Conservation (phyloP, 2,888 invertebrate genomes). For the Ophion ventricosus region DNA sequence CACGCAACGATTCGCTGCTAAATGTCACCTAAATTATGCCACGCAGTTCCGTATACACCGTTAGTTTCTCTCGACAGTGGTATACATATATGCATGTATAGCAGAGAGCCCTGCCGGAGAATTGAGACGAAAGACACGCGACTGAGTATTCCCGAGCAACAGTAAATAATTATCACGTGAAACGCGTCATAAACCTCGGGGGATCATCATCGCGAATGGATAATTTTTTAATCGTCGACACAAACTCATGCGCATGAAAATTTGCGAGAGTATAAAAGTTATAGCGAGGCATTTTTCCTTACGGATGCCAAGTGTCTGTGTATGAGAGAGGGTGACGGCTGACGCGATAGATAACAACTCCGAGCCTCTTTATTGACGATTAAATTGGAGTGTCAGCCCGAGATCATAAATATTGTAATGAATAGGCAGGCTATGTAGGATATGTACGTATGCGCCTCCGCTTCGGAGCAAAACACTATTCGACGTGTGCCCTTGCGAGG, state of each 20-base stretch:
- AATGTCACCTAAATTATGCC: slow-evolving; percentile 65
- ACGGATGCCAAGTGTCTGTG: slow-evolving; percentile 9
- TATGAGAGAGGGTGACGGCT: not conserved
- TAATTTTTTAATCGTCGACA: slow-evolving; percentile 67
- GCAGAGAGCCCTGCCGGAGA: slow-evolving; percentile 40
- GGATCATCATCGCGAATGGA: slow-evolving; percentile 61
- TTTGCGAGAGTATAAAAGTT: slow-evolving; percentile 20
- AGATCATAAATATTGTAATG: slow-evolving; percentile 64
- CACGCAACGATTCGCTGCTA: slow-evolving; percentile 45
- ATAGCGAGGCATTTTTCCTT: slow-evolving; percentile 18
- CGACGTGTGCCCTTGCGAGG: slow-evolving; percentile 46
- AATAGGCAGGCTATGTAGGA: slow-evolving; percentile 43
- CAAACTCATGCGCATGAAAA: slow-evolving; percentile 30
- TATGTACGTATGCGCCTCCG: not conserved
- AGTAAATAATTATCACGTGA: slow-evolving; percentile 67
- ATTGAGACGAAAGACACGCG: slow-evolving; percentile 64
- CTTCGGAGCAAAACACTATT: slow-evolving; percentile 34
- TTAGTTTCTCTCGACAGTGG: slow-evolving; percentile 35
- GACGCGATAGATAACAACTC: slow-evolving; percentile 31
- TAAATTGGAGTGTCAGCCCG: slow-evolving; percentile 62
- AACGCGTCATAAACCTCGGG: slow-evolving; percentile 67
- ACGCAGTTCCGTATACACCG: slow-evolving; percentile 24
- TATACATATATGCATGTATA: not conserved
- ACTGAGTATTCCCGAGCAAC: slow-evolving; percentile 52
- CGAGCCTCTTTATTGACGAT: slow-evolving; percentile 60